A percentile compares a stretch with the other conserved stretches of the same genome.
These are phyloP conservation scores for Thinocorus orbignyianus DNA, from an alignment of 2,113 vertebrate genomes.

Conservation along the genomic window DNA sequence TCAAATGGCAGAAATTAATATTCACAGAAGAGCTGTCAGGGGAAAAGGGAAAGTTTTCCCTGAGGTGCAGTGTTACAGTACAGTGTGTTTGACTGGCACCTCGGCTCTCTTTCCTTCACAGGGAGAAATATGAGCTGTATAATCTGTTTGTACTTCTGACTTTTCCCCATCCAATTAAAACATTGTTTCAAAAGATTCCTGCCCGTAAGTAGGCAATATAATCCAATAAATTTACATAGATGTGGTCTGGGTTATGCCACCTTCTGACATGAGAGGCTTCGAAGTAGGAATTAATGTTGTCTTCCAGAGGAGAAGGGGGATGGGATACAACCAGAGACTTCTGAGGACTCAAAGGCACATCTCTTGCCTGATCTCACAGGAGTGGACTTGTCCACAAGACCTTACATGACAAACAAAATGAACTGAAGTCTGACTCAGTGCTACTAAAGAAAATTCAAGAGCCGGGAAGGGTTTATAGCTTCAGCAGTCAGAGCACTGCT, in stretches of 20 bases:
- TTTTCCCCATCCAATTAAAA: neutral
- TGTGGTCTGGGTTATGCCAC: neutral
- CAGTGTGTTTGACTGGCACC: neutral
- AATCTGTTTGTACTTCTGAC: neutral
- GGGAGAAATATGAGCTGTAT: neutral
- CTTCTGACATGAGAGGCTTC: neutral
- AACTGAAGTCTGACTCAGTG: neutral
- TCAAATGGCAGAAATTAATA: neutral
- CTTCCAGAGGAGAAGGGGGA: neutral
- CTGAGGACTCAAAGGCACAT: neutral
- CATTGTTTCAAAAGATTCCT: neutral
- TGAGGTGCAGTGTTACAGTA: neutral
- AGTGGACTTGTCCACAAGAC: neutral
- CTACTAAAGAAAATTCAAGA: neutral
- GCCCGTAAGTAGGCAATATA: neutral
- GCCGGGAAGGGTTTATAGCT: neutral
- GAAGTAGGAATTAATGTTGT: neutral
- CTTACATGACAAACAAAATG: neutral
- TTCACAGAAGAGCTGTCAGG: constrained; percentile 9
- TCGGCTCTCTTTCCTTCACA: neutral
- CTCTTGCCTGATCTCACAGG: neutral
- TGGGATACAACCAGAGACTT: neutral
- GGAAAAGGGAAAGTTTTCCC: constrained; percentile 15
- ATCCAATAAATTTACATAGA: neutral
- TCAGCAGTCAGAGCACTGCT: neutral